phyloP scores from a whole-genome alignment of 2,888 invertebrate species.

The Parapristionchus giblindavisi region DNA sequence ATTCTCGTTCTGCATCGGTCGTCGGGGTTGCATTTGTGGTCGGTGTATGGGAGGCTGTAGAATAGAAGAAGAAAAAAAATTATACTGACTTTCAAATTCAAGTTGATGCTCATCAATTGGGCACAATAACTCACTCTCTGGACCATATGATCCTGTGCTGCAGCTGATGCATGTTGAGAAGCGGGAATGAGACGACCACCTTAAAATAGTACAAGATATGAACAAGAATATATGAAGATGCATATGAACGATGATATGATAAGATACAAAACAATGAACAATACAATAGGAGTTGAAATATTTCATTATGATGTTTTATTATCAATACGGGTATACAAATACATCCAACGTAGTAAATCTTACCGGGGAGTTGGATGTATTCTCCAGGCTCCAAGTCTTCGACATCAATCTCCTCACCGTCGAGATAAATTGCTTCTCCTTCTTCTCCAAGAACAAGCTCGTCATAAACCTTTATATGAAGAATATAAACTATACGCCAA shows the following conservation, averaged over 20 bases:
- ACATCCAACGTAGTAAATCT: background rate
- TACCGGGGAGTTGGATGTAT: constrained; percentile 29
- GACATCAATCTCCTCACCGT: background rate
- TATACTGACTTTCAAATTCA: too few relatives aligned
- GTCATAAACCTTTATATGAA: constrained; percentile 34
- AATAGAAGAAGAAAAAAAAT: background rate
- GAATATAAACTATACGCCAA: background rate
- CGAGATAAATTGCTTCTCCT: constrained; percentile 10
- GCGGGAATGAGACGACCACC: constrained; percentile 9
- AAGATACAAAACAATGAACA: too few relatives aligned
- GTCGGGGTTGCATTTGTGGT: background rate
- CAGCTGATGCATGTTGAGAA: background rate
- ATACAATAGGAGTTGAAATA: too few relatives aligned
- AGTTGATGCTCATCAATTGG: too few relatives aligned
- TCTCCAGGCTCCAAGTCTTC: background rate
- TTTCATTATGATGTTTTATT: too few relatives aligned
- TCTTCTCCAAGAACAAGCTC: background rate
- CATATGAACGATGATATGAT: too few relatives aligned
- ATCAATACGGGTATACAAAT: background rate
- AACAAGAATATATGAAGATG: too few relatives aligned
- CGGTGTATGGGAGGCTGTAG: background rate
- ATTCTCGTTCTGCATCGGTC: constrained; percentile 33
- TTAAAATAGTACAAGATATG: too few relatives aligned
- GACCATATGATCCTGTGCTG: too few relatives aligned
- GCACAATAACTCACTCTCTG: constrained; percentile 7